A percentile compares a stretch with the other conserved stretches of the same genome.
Evolutionary conservation across 2,113 vertebrate genomes (phyloP).

Genomic region (Microtus montanus): DNA sequence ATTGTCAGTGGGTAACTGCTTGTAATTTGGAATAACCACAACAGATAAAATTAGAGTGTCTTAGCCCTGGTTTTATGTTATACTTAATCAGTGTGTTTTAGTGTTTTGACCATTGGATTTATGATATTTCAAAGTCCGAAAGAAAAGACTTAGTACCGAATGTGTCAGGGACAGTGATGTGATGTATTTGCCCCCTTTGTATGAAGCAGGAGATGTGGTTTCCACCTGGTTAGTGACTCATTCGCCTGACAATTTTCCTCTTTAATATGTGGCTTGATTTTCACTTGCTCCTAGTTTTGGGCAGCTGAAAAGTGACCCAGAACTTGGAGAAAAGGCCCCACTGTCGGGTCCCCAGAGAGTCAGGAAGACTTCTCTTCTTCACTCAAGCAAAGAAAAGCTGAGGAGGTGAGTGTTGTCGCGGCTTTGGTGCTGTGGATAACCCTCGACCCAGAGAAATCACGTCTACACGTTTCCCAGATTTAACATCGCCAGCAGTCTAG

Average conservation of each 20-base stretch:
- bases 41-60: neutral
- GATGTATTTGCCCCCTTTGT: neutral
- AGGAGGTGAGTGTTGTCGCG: conserved; percentile 58
- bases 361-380: conserved; percentile 62
- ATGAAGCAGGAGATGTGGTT: neutral
- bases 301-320: neutral
- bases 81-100: conserved; percentile 35
- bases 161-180: neutral
- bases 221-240: neutral
- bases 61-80: conserved; percentile 21
- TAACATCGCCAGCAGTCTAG: neutral
- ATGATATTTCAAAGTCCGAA: conserved; percentile 9
- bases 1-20: no score
- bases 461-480: neutral
- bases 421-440: neutral
- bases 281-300: conserved; percentile 46
- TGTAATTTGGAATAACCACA: neutral
- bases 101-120: conserved; percentile 37
- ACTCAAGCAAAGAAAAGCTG: conserved; percentile 77
- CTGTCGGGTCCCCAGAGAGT: conserved; percentile 33
- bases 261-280: neutral
- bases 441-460: conserved; percentile 43
- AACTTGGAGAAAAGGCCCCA: neutral
- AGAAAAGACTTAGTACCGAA: neutral
- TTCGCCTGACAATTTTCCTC: neutral